Conservation (phyloP, 1,140 invertebrate species). For the Gyrodactylus salaris region DNA sequence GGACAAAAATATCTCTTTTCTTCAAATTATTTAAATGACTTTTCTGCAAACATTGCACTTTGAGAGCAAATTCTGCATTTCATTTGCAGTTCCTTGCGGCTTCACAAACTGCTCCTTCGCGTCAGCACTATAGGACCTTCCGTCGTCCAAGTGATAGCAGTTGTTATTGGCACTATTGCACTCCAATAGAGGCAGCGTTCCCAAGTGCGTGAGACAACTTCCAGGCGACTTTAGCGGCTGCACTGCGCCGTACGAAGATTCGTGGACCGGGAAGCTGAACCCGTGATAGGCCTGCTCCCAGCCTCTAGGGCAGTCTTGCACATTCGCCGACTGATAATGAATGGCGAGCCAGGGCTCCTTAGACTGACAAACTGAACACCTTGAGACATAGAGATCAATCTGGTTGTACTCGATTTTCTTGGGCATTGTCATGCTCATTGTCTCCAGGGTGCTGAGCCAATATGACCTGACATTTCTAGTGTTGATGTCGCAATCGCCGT, state of each 20-base stretch:
- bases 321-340: not conserved
- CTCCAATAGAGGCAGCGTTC: not conserved
- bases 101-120: slow-evolving; percentile 1
- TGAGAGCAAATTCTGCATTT: not conserved
- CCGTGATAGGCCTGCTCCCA: not conserved
- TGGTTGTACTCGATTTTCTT: not conserved
- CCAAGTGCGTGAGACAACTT: not conserved
- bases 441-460: not conserved
- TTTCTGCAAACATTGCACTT: not conserved
- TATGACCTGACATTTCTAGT: slow-evolving; percentile 3
- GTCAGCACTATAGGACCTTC: not conserved
- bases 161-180: slow-evolving; percentile 3
- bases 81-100: not conserved
- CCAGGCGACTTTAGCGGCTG: slow-evolving; percentile 1
- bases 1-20: too few species aligned
- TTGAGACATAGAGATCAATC: not conserved
- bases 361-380: slow-evolving; percentile 3
- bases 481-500: not conserved
- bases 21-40: too few species aligned
- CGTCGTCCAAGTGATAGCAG: slow-evolving; percentile 1
- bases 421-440: not conserved
- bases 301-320: not conserved
- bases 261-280: not conserved
- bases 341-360: not conserved
- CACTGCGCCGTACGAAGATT: not conserved